These are phyloP conservation scores for Danio kyathit DNA, from an alignment of 2,797 vertebrate species.

Conservation along the genomic window DNA sequence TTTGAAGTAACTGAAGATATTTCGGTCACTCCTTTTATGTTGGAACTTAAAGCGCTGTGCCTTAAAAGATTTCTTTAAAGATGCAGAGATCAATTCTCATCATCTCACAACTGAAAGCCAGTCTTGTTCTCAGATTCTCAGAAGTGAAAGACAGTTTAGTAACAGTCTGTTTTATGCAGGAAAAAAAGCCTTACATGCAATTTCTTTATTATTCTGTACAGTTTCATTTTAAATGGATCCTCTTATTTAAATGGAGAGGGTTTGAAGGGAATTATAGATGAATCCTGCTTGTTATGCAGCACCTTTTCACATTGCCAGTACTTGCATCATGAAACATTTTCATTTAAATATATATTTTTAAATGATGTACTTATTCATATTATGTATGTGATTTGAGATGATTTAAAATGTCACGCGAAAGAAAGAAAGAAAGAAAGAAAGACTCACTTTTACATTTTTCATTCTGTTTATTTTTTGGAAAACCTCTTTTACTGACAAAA, in stretches of 20 bases:
- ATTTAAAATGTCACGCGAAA: too few relatives aligned
- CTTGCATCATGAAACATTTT: neutral
- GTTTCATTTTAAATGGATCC: neutral
- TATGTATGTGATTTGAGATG: neutral
- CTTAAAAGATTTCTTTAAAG: constrained; percentile 10
- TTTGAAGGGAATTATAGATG: neutral
- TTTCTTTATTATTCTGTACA: constrained; percentile 1
- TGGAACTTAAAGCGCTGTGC: constrained; percentile 7
- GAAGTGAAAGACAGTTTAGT: constrained; percentile 26
- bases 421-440: neutral
- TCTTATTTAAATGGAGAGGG: neutral
- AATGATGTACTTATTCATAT: neutral
- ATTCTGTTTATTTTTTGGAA: neutral
- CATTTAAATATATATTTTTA: neutral
- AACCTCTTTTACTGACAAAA: neutral
- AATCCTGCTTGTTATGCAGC: neutral
- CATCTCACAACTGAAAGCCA: constrained; percentile 34
- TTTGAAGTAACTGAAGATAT: constrained; percentile 30
- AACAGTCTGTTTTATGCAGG: neutral
- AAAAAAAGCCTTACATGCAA: neutral
- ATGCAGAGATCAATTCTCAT: constrained; percentile 43
- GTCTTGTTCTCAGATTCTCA: neutral
- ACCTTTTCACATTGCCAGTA: neutral
- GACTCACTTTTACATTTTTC: neutral
- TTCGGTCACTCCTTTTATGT: constrained; percentile 16